Evolutionary conservation across 2,113 vertebrate genomes (phyloP).

Genomic region (Porphyrio hochstetteri): DNA sequence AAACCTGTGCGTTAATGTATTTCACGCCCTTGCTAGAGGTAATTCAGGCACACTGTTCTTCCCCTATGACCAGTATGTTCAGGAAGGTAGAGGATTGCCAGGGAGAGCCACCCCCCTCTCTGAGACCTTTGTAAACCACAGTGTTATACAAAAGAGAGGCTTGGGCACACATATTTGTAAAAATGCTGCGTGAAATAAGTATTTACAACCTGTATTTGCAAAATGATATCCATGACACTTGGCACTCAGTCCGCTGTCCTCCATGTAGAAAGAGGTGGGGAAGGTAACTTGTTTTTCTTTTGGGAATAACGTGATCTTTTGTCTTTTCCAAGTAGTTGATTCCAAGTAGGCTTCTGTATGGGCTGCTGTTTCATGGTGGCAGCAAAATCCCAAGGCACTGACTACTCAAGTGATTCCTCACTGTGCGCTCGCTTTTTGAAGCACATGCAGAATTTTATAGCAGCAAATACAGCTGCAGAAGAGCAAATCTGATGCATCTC

Average conservation of each 20-base stretch:
- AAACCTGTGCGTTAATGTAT: background rate
- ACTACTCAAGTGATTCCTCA: background rate
- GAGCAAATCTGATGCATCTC: background rate
- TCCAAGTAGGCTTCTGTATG: background rate
- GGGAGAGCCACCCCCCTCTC: background rate
- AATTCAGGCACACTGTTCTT: background rate
- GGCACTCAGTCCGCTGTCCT: background rate
- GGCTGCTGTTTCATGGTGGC: background rate
- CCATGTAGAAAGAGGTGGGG: background rate
- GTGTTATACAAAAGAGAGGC: background rate
- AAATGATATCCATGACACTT: background rate
- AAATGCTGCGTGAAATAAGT: background rate
- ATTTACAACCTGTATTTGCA: background rate
- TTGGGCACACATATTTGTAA: background rate
- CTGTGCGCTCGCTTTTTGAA: background rate
- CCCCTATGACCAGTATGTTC: background rate
- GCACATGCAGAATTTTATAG: background rate
- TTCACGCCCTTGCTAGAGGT: background rate
- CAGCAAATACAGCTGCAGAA: background rate
- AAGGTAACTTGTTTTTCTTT: background rate
- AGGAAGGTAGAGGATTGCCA: background rate
- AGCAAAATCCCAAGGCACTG: background rate
- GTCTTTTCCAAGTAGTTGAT: background rate
- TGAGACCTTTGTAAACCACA: background rate
- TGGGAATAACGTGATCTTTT: background rate